Evolutionary conservation across 1,140 invertebrate species (phyloP), one percentile per base, ranked within the genome.

Genomic region (Hycleus cichorii): DNA sequence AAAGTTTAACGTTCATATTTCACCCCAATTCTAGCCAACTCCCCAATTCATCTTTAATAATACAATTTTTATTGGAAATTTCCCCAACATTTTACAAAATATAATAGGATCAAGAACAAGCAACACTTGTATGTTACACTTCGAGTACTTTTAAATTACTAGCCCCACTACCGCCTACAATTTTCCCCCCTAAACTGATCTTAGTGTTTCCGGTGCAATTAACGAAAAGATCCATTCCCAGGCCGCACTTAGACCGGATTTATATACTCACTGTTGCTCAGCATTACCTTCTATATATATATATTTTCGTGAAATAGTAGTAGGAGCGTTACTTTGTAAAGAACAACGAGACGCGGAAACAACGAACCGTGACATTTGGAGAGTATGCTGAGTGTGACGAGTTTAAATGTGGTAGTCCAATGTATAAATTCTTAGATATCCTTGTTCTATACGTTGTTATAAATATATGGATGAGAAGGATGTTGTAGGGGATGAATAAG

Each of bases 1-100:
- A 32, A 32, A 32, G 4, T 32, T 32, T 68, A 12, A 12, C 12
- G 12, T 12, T 12, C 12, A 66, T 66, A 66, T 68, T 66, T 68
- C 66, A 68, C 60, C 62, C 64, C 53, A 47, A 38, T 32, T 32
- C 4, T 32, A 32, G 4, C 7, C 32, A 32, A 32, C 32, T 32
- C 4, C 4, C 32, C 32, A 32, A 3, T 18, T 18, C 18, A 18
- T 18, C 18, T 18, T 1, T 18, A 18, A 18, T 18, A 18, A 18
- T 18, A 18, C 18, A 18, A 18, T 18, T 18, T 18, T 18, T 18
- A 1, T 18, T 18, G 1, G 18, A 1, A 18, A 18, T 18, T 18
- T 18, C 18, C 1, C 18, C 18, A 18, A 18, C 18, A 18, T 18
- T 18, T 18, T 18, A 18, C 18, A 40, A 50, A 52, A 52, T 43